A percentile compares a stretch with the other conserved stretches of the same genome.
These are phyloP conservation scores for Mobula hypostoma DNA, from an alignment of 2,113 vertebrate genomes.

Conservation along the genomic window DNA sequence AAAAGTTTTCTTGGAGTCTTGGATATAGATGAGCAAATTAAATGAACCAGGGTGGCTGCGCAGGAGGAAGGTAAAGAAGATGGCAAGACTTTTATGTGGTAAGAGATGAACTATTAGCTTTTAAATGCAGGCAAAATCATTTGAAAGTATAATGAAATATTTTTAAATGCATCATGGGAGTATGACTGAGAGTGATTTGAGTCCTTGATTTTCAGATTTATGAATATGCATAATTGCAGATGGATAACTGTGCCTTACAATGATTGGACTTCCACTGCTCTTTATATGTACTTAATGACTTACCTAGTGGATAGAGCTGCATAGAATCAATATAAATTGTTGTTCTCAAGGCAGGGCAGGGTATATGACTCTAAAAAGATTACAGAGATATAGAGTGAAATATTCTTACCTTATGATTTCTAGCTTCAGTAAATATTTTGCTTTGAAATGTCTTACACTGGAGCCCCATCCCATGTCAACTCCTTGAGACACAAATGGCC, in stretches of 20 bases:
- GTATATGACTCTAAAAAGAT: not conserved
- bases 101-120: not conserved
- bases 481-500: not conserved
- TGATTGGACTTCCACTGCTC: not conserved
- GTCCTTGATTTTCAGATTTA: not conserved
- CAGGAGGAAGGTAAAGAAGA: not conserved
- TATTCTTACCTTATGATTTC: not conserved
- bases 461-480: not conserved
- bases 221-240: not conserved
- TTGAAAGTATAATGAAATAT: not conserved
- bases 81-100: not conserved
- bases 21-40: not conserved
- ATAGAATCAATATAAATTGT: not conserved
- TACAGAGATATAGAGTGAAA: not conserved
- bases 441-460: not conserved
- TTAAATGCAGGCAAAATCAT: not conserved
- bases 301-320: not conserved
- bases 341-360: not conserved
- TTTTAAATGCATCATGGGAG: not conserved
- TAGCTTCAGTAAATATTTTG: not conserved
- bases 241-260: conserved; percentile 1
- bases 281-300: conserved; percentile 10
- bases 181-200: not conserved
- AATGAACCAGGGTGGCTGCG: not conserved
- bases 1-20: not conserved